phyloP scores from a whole-genome alignment of 2,113 vertebrate genomes.

The Eolophus roseicapilla region DNA sequence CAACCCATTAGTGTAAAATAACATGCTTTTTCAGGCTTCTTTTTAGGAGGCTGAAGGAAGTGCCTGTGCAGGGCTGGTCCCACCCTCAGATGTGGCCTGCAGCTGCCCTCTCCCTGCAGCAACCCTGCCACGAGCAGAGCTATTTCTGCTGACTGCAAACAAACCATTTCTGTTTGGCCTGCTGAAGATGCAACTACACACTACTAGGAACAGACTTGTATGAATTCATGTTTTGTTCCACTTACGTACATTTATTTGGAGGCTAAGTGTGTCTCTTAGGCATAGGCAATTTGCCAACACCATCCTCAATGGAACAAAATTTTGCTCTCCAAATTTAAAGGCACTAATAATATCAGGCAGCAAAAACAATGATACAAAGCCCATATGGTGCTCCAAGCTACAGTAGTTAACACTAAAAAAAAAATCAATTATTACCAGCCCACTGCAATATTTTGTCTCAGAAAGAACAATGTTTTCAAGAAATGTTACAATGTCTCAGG shows the following conservation, averaged over 20 bases:
- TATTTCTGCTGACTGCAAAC: background rate
- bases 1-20: background rate
- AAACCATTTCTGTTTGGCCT: background rate
- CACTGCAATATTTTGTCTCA: background rate
- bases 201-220: fast-evolving
- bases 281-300: background rate
- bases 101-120: background rate
- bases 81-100: background rate
- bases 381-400: background rate
- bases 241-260: slow-evolving; percentile 12
- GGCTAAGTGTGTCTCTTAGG: background rate
- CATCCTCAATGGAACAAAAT: background rate
- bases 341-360: slow-evolving; percentile 1
- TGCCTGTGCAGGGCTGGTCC: background rate
- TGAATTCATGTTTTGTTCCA: background rate
- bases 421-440: background rate
- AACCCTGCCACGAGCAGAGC: background rate
- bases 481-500: background rate
- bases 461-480: background rate
- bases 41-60: background rate
- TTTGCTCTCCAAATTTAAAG: slow-evolving; percentile 14
- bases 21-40: background rate
- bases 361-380: slow-evolving; percentile 11
- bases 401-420: background rate
- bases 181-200: background rate